Base-by-base conservation (phyloP, 2,797 vertebrate species). In the Enteromius trimaculatus region DNA sequence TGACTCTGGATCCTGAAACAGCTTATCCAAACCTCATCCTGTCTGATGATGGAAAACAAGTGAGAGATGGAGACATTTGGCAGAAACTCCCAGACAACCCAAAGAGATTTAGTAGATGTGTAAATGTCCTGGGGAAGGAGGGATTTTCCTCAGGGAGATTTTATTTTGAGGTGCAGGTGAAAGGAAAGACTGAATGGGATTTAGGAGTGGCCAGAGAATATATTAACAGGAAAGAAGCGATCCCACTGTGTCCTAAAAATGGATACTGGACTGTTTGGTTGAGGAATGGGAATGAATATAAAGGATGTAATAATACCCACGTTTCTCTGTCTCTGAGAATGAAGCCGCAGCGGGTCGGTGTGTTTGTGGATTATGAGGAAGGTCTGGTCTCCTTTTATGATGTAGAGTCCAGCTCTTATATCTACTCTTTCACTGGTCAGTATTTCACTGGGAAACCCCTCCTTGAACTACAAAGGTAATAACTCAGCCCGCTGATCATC, bases 261-360 rank as follows among this genome's bases (percentile, higher is more conserved):
- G 87, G 88, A 13, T 84, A 17, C 44, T 90, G 90, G 89, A 77
- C n/a, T 1, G 16, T 90, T 4, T 1, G 17, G 0, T 5, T 86
- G 34, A 84, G 53, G 23, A 82, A 88, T 2, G 75, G 21, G 14
- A 34, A 53, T n/a, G 34, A 87, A 34, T 83, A 85, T n/a, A 0
- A 6, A 0, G 87, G 84, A 26, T 37, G 23, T 6, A 16, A 70
- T 7, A 26, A 53, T 21, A n/a, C 81, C 0, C 1, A 1, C 2
- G 23, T 71, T 8, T 29, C 2, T 6, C 79, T 89, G 53, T 31
- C 14, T 31, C 23, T 79, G n/a, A 82, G 65, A 31, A 26, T 79
- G 0, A 26, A 86, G 62, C 0, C 37, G 37, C 37, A 85, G 70
- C 89, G 44, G 71, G 75, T 90, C 72, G 31, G 65, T 66, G 64